Percentiles rank a stretch among this genome's conserved stretches.
Conservation (phyloP, 2,888 invertebrate species). For the Drosophila colorata region DNA sequence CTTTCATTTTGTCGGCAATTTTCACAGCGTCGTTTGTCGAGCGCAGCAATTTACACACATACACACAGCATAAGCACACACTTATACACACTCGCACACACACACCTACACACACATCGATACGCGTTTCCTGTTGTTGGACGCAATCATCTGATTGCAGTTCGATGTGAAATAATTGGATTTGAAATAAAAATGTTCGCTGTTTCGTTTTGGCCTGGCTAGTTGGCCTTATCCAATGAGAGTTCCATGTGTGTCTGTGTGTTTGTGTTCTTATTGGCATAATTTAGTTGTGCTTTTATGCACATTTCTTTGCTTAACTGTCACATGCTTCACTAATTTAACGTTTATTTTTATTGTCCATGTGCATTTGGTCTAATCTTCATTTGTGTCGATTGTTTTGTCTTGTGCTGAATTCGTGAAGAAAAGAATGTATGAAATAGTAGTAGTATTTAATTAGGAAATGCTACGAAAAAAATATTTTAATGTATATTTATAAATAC, state of each 20-base stretch:
- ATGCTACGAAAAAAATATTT: too few relatives aligned
- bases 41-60: slow-evolving; percentile 41
- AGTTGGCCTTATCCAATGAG: slow-evolving; percentile 32
- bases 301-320: slow-evolving; percentile 50
- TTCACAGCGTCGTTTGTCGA: slow-evolving; percentile 57
- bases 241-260: slow-evolving; percentile 6
- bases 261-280: slow-evolving; percentile 48
- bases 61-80: slow-evolving; percentile 9
- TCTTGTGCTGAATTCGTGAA: neutral
- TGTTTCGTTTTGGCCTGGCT: slow-evolving; percentile 48
- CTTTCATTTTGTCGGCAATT: slow-evolving; percentile 79
- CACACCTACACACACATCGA: slow-evolving; percentile 11
- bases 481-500: too few relatives aligned
- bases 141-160: slow-evolving; percentile 82
- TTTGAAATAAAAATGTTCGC: slow-evolving; percentile 78
- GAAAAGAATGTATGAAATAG: too few relatives aligned
- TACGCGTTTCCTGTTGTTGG: slow-evolving; percentile 71
- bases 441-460: too few relatives aligned
- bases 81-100: slow-evolving; percentile 13
- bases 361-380: slow-evolving; percentile 44
- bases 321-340: slow-evolving; percentile 70
- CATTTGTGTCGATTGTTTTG: slow-evolving; percentile 24
- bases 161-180: slow-evolving; percentile 82
- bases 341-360: slow-evolving; percentile 66
- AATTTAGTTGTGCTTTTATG: slow-evolving; percentile 56